These are phyloP conservation scores for Pelagia noctiluca DNA, from an alignment of 30 jellyfish, hydroid and myxozoan species.

Conservation along the genomic window DNA sequence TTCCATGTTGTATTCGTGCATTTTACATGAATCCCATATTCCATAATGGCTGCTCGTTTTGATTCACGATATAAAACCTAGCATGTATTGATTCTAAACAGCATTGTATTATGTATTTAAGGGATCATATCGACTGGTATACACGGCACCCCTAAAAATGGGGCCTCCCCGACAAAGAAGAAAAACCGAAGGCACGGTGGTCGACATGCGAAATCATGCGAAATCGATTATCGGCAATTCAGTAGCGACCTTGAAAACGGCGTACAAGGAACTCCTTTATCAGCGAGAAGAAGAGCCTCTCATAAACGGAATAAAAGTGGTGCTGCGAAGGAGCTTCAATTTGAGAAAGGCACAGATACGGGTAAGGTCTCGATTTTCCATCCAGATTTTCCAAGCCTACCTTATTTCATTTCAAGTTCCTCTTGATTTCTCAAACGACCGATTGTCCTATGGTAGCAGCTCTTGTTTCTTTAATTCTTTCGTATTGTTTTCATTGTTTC, in stretches of 20 bases:
- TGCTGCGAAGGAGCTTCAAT: slow-evolving; percentile 74
- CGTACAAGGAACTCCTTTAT: slow-evolving; percentile 66
- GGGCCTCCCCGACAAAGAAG: slow-evolving; percentile 79
- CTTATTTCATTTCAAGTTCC: too few relatives aligned
- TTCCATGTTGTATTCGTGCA: too few relatives aligned
- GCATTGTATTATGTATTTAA: neutral
- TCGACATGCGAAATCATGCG: slow-evolving; percentile 93
- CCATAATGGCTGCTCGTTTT: too few relatives aligned
- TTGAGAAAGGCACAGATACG: slow-evolving; percentile 88
- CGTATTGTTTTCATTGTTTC: too few relatives aligned
- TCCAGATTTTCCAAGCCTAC: too few relatives aligned
- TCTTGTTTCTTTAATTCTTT: too few relatives aligned
- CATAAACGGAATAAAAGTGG: slow-evolving; percentile 89
- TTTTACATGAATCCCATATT: too few relatives aligned
- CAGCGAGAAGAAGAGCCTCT: slow-evolving; percentile 64
- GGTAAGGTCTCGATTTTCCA: too few relatives aligned
- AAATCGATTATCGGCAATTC: slow-evolving; percentile 83
- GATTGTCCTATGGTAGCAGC: too few relatives aligned
- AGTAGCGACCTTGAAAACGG: slow-evolving; percentile 77
- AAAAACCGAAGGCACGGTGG: slow-evolving; percentile 83
- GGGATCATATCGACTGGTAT: slow-evolving; percentile 80
- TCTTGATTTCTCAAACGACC: too few relatives aligned
- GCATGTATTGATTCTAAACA: too few relatives aligned
- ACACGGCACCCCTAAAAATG: slow-evolving; percentile 80
- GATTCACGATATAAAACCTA: neutral